Evolutionary conservation across 1,140 invertebrate genomes (phyloP), one percentile per base, ranked within the genome.

Genomic region (Drosophila ironensis): DNA sequence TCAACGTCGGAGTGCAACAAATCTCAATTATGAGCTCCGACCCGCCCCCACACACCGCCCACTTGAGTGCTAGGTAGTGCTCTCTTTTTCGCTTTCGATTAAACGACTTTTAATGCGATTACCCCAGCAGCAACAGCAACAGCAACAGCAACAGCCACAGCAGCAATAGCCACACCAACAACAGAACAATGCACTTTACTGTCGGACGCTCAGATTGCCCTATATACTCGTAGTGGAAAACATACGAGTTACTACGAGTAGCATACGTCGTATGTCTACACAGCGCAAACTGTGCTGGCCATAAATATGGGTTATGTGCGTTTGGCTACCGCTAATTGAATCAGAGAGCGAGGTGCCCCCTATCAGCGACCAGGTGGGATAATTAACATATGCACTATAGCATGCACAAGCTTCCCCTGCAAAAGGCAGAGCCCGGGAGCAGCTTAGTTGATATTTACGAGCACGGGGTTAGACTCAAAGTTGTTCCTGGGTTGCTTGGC

Each of bases 21-120:
- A 84, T 84, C 78, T 84, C 80, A 84, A 86, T 84, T 84, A 84
- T 84, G 80, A 74, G 64, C 77, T 54, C 25, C 51, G 46, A 52
- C 46, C 25, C 28, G 30, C 35, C 54, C 25, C 52, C 53, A 22
- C 30, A 14, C 25, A 33, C 17, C 27, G 9, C 2, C 37, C 25
- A 24, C 38, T 40, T 40, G 7, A 27, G 17, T 57, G 17, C 35
- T n/a, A n/a, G n/a, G n/a, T n/a, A n/a, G 37, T 33, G 33, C 33
- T 17, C 66, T 61, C 72, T 72, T 63, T 69, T 72, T 78, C 60
- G 74, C 80, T 86, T 86, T 86, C 80, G 80, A 86, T 86, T 86
- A 86, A 86, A 75, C 71, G 80, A 75, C 64, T 80, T 86, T 86
- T 86, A 86, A 86, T 86, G 81, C 80, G 80, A 86, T 86, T 86